Percentiles rank a stretch among this genome's conserved stretches.
phyloP scores from a whole-genome alignment of 2,888 invertebrate species.

The Luperina testacea region DNA sequence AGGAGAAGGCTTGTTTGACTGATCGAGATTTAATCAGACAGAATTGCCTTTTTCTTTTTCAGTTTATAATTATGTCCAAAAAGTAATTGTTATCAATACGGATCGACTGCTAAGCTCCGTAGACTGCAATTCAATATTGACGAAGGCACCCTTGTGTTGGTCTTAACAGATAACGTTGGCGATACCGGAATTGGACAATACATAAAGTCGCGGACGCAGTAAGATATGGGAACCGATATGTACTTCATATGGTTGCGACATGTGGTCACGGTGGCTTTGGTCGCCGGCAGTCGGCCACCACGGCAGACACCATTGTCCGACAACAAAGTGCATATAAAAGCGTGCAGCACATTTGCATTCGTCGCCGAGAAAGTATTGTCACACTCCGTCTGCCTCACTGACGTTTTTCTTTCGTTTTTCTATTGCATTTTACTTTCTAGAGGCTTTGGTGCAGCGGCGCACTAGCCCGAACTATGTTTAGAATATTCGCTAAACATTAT shows the following conservation, averaged over 20 bases:
- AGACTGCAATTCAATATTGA: conserved; percentile 2
- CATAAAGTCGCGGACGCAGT: background rate
- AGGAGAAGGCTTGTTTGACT: background rate
- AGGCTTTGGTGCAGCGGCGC: conserved; percentile 45
- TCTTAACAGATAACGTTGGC: background rate
- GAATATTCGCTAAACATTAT: conserved; percentile 55
- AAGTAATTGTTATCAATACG: background rate
- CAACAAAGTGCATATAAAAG: conserved; percentile 64
- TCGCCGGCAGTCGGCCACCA: conserved; percentile 81
- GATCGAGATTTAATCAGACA: background rate
- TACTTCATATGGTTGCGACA: conserved; percentile 17
- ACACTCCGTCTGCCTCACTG: conserved; percentile 50
- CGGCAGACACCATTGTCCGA: conserved; percentile 64
- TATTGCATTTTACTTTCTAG: conserved; percentile 64
- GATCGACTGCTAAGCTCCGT: background rate
- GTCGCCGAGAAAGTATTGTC: conserved; percentile 63
- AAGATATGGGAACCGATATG: background rate
- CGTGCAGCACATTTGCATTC: conserved; percentile 65
- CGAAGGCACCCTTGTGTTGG: background rate
- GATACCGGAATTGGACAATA: conserved; percentile 3
- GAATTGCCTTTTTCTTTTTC: no score
- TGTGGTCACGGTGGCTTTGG: conserved; percentile 67
- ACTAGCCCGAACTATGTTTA: conserved; percentile 46
- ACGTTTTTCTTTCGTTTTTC: conserved; percentile 65
- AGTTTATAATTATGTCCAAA: background rate